Evolutionary conservation across 2,113 vertebrate genomes (phyloP).

Genomic region (Platysternon megacephalum): DNA sequence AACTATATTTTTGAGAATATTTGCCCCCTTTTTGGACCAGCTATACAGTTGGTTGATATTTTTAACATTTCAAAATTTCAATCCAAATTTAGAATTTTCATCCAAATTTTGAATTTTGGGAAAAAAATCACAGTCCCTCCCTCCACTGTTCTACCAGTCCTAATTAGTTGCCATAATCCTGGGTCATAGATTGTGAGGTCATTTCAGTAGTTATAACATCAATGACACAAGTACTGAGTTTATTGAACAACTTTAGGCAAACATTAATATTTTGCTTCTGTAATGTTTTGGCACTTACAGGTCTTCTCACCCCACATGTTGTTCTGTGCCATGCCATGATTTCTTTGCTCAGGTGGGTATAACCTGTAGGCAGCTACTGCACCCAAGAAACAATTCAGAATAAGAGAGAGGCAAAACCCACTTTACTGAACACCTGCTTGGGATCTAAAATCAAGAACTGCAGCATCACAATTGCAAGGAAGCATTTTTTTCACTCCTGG

Average conservation of each 20-base stretch:
- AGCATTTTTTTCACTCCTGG: not conserved
- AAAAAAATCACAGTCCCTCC: not conserved
- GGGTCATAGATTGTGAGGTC: not conserved
- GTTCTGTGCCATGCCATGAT: not conserved
- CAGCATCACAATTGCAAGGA: constrained; percentile 10
- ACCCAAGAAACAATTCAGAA: accelerated
- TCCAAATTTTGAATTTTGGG: not conserved
- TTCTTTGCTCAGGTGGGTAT: not conserved
- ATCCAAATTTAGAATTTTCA: too few relatives aligned
- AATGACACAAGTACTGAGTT: not conserved
- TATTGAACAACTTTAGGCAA: not conserved
- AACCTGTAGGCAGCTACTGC: accelerated
- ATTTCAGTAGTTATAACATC: not conserved
- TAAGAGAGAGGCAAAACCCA: not conserved
- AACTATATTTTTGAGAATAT: not conserved
- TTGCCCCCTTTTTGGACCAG: not conserved
- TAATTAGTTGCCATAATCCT: not conserved
- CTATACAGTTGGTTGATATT: not conserved
- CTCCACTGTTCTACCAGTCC: not conserved
- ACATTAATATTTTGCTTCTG: not conserved
- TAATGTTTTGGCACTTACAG: accelerated
- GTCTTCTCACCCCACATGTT: accelerated
- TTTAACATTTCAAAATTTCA: not conserved
- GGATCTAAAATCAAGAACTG: not conserved
- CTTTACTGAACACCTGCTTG: accelerated